Percentiles rank a stretch among this genome's conserved stretches.
phyloP scores from a whole-genome alignment of 1,140 invertebrate species.

The Eupeodes corollae region DNA sequence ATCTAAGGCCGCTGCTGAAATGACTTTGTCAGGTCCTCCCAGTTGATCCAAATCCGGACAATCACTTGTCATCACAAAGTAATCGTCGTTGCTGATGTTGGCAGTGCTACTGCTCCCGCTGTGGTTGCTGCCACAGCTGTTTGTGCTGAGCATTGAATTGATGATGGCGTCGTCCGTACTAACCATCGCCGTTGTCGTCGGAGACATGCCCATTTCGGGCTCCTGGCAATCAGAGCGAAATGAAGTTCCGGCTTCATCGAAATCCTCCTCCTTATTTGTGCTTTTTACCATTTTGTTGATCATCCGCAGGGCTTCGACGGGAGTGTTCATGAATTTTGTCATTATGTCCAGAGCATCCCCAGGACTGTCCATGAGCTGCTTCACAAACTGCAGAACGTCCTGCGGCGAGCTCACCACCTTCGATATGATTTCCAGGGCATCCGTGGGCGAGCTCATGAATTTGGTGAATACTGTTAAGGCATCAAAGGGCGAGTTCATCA shows the following conservation, averaged over 20 bases:
- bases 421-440: slow-evolving; percentile 35
- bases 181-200: no score
- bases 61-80: no score
- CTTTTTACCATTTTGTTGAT: slow-evolving; percentile 33
- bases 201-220: no score
- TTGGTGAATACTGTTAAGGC: slow-evolving; percentile 37
- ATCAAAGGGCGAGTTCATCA: slow-evolving; percentile 37
- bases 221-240: no score
- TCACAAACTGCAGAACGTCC: slow-evolving; percentile 34
- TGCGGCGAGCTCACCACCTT: slow-evolving; percentile 35
- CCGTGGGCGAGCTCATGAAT: slow-evolving; percentile 36
- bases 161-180: no score
- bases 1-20: no score
- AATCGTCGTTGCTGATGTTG: not conserved
- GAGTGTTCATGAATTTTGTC: slow-evolving; percentile 37
- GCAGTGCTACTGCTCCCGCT: slow-evolving; percentile 11
- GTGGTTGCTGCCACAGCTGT: not conserved
- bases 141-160: no score
- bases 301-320: slow-evolving; percentile 31
- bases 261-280: slow-evolving; percentile 7
- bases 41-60: no score
- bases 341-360: slow-evolving; percentile 35
- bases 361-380: slow-evolving; percentile 33
- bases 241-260: no score
- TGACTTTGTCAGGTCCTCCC: no score